Base-by-base conservation (phyloP, 1,140 invertebrate species). In the Drosophila lowei region DNA sequence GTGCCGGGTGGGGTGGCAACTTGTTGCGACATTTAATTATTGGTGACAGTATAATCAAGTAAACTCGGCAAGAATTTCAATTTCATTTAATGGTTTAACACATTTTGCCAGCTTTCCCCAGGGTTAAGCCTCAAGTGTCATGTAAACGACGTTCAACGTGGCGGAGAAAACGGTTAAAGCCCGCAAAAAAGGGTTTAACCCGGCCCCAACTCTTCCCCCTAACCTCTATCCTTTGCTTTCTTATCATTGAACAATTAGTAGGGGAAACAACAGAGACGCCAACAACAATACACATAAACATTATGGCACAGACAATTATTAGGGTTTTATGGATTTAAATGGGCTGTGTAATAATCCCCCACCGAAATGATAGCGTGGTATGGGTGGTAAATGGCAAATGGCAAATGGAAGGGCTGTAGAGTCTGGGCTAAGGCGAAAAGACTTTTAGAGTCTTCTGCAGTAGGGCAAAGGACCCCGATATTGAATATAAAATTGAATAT, bases 11-110 rank as follows among this genome's bases (percentile, higher is more conserved):
- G 4, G 38, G 11, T 58, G 83, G 83, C 83, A 86, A 88, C 83
- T 88, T 88, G 83, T 88, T 88, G 83, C 83, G 79, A 88, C 83
- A 88, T 88, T 88, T 88, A 88, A 88, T 88, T 88, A 88, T 88
- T 89, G 83, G 83, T 86, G 83, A 88, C 83, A 88, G 83, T 77
- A 88, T 88, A 88, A 88, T 88, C 83, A 88, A 88, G 83, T 89
- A 88, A 88, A 88, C 78, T 88, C 80, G 78, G 75, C 83, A 88
- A 88, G 83, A 88, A 88, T 88, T 88, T 88, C 83, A 88, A 88
- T 88, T 88, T 88, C 79, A 76, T 88, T 83, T 83, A 88, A 89
- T 79, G 78, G 84, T 56, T 88, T 79, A 79, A 83, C 83, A 89
- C 83, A 81, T 83, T 89, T 84, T 54, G 50, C 59, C 42, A 67